phyloP scores from a whole-genome alignment of 2,797 vertebrate species.

The Scleropages formosus region DNA sequence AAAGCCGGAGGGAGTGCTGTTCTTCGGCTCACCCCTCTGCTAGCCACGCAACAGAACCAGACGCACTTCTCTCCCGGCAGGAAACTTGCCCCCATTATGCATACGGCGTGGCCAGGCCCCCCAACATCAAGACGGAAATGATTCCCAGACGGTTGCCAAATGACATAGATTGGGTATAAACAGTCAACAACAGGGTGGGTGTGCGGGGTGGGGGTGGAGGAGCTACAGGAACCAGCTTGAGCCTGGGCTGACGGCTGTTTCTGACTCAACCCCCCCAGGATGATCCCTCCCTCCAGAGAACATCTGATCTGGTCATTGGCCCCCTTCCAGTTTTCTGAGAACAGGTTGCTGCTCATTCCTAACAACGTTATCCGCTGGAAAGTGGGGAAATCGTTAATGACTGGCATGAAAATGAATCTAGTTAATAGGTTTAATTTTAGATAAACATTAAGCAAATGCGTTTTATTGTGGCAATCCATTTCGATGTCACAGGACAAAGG shows the following conservation, averaged over 20 bases:
- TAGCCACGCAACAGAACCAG: not conserved
- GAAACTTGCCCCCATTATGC: not conserved
- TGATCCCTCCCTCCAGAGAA: no score
- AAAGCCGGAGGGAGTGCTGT: constrained; percentile 7
- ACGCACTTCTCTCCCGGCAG: not conserved
- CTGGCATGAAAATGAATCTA: constrained; percentile 4
- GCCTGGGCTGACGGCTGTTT: not conserved
- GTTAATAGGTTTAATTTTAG: constrained; percentile 25
- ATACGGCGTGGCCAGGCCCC: no score
- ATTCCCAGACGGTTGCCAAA: no score
- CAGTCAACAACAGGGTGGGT: no score
- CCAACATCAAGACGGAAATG: no score
- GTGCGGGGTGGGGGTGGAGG: no score
- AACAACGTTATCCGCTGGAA: constrained; percentile 9
- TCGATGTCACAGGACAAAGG: constrained; percentile 8
- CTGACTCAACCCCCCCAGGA: not conserved
- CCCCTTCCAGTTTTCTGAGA: not conserved
- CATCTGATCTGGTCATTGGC: constrained; percentile 8
- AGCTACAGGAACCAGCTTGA: not conserved
- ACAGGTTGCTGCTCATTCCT: not conserved
- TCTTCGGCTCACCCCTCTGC: not conserved
- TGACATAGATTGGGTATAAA: no score
- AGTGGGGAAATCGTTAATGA: not conserved
- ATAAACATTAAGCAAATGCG: constrained; percentile 9
- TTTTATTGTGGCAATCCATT: constrained; percentile 14